Evolutionary conservation across 1,140 invertebrate species (phyloP).

Genomic region (Samia ricini): DNA sequence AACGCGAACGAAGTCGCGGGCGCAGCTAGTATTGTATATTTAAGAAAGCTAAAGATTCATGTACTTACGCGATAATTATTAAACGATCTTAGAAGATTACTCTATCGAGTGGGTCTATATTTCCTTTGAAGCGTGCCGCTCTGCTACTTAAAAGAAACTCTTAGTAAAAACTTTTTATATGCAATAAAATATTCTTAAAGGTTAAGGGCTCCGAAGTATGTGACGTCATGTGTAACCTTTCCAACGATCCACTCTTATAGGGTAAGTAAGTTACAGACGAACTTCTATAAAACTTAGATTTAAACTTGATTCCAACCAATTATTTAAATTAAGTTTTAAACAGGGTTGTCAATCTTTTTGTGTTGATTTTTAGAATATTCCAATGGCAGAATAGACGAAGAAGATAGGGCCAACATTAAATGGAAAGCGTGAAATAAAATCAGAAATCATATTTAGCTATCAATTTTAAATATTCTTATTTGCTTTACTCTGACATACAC

Average conservation of each 20-base stretch:
- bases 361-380: too few species aligned
- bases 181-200: slow-evolving; percentile 14
- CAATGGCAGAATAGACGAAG: too few species aligned
- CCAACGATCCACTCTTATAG: background rate
- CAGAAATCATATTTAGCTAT: too few species aligned
- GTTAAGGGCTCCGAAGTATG: slow-evolving; percentile 12
- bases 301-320: background rate
- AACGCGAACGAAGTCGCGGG: too few species aligned
- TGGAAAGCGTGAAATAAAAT: too few species aligned
- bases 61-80: background rate
- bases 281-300: background rate
- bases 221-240: slow-evolving; percentile 21
- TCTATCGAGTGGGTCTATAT: background rate
- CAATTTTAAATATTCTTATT: too few species aligned
- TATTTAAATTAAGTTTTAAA: background rate
- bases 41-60: too few species aligned
- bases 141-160: slow-evolving; percentile 5
- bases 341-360: too few species aligned
- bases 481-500: too few species aligned
- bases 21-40: too few species aligned
- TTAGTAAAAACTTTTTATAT: slow-evolving; percentile 14
- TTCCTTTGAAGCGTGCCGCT: background rate
- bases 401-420: too few species aligned
- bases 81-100: background rate
- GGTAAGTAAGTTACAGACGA: background rate